phyloP scores from a whole-genome alignment of 1,140 invertebrate genomes.

The Galendromus occidentalis region DNA sequence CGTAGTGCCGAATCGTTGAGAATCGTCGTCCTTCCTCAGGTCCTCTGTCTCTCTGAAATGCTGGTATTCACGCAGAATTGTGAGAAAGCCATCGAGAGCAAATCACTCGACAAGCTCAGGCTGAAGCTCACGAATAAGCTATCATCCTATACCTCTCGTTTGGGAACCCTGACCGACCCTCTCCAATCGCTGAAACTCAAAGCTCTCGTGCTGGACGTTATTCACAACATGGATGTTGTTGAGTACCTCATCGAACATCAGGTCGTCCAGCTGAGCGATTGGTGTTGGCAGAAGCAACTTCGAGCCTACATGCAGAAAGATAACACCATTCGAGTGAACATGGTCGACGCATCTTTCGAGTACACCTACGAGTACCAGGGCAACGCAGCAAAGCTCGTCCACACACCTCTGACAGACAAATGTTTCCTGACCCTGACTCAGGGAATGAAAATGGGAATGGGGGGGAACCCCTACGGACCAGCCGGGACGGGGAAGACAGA shows the following conservation, averaged over 20 bases:
- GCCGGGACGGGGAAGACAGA: conserved; percentile 95
- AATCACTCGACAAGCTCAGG: conserved; percentile 33
- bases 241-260: conserved; percentile 47
- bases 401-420: conserved; percentile 79
- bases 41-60: conserved; percentile 44
- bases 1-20: no score
- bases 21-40: no score
- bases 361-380: conserved; percentile 98
- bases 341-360: conserved; percentile 73
- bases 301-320: conserved; percentile 33
- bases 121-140: conserved; percentile 15
- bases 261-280: conserved; percentile 41
- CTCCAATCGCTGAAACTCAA: conserved; percentile 44
- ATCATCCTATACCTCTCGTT: conserved; percentile 11
- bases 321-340: conserved; percentile 29
- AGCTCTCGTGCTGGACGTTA: conserved; percentile 73
- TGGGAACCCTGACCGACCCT: conserved; percentile 23
- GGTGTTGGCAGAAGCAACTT: conserved; percentile 90
- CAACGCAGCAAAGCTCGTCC: conserved; percentile 66
- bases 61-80: conserved; percentile 58
- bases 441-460: conserved; percentile 77
- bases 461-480: conserved; percentile 96
- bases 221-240: conserved; percentile 68
- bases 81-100: conserved; percentile 52
- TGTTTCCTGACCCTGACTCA: conserved; percentile 88